A percentile compares a stretch with the other conserved stretches of the same genome.
Evolutionary conservation across 2,888 invertebrate species (phyloP).

Genomic region (Scaptomyza reducta): DNA sequence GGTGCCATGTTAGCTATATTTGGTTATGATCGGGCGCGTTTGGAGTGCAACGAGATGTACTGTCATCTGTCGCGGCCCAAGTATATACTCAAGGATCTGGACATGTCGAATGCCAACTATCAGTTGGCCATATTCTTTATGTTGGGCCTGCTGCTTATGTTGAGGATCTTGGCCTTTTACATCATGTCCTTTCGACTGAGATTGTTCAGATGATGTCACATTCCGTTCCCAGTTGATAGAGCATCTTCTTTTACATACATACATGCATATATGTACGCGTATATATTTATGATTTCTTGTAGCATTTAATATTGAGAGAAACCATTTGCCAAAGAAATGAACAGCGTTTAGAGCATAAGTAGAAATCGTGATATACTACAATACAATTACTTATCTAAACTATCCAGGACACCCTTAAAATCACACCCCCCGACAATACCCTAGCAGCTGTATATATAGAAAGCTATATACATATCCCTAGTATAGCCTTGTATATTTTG

Average conservation of each 20-base stretch:
- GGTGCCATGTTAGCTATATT: constrained; percentile 92
- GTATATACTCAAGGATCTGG: constrained; percentile 90
- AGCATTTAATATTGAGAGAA: constrained; percentile 69
- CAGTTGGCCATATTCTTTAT: constrained; percentile 88
- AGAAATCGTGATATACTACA: constrained; percentile 72
- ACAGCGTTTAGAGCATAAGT: constrained; percentile 61
- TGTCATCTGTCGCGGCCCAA: constrained; percentile 90
- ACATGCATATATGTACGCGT: constrained; percentile 5
- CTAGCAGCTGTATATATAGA: constrained; percentile 7
- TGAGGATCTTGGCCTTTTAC: constrained; percentile 88
- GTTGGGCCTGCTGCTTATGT: constrained; percentile 86
- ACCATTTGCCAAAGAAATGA: constrained; percentile 75
- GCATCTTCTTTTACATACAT: constrained; percentile 10
- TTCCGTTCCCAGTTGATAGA: constrained; percentile 50
- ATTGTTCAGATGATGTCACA: constrained; percentile 83
- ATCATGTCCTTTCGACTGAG: constrained; percentile 88
- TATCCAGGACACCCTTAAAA: constrained; percentile 1
- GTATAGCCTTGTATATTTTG: constrained; percentile 53
- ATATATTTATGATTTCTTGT: constrained; percentile 63
- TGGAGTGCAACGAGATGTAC: constrained; percentile 90
- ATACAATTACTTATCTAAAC: constrained; percentile 32
- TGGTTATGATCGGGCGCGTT: constrained; percentile 90
- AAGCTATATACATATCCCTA: constrained; percentile 19
- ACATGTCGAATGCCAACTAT: constrained; percentile 88
- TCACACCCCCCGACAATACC: constrained; percentile 17